phyloP scores from a whole-genome alignment of 2,113 vertebrate species.

The Callaeas wilsoni region DNA sequence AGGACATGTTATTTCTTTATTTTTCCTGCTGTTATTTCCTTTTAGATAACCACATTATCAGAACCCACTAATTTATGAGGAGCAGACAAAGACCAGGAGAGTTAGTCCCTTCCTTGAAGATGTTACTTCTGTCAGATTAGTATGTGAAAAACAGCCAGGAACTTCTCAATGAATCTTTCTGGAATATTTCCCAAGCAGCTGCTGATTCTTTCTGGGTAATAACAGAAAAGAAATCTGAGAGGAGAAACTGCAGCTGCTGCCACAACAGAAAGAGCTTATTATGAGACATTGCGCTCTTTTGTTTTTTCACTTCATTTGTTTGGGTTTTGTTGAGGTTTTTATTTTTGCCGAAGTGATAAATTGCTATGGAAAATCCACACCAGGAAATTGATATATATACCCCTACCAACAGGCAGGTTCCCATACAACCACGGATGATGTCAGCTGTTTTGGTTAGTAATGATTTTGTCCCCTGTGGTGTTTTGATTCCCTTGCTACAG shows the following conservation, averaged over 20 bases:
- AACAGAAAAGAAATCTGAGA: conserved; percentile 56
- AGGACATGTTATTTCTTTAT: background rate
- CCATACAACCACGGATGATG: background rate
- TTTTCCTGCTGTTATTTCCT: background rate
- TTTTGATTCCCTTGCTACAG: background rate
- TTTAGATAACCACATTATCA: background rate
- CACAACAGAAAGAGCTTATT: conserved; percentile 40
- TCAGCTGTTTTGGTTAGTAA: background rate
- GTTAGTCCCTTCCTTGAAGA: background rate
- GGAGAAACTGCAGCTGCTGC: conserved; percentile 60
- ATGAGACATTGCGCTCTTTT: background rate
- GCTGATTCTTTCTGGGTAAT: conserved; percentile 47
- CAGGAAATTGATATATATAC: background rate
- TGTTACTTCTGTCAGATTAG: background rate
- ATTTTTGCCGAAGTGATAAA: background rate
- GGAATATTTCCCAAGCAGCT: conserved; percentile 60
- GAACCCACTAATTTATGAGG: background rate
- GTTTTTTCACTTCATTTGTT: conserved; percentile 32
- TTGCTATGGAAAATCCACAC: conserved; percentile 9
- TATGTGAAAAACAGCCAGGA: conserved; percentile 20
- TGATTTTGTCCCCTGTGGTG: background rate
- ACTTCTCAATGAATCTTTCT: conserved; percentile 40
- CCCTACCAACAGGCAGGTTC: background rate
- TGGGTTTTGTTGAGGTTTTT: conserved; percentile 27
- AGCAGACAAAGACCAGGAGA: background rate